phyloP scores from a whole-genome alignment of 2,113 vertebrate species.

The Sinocyclocheilus rhinocerous region DNA sequence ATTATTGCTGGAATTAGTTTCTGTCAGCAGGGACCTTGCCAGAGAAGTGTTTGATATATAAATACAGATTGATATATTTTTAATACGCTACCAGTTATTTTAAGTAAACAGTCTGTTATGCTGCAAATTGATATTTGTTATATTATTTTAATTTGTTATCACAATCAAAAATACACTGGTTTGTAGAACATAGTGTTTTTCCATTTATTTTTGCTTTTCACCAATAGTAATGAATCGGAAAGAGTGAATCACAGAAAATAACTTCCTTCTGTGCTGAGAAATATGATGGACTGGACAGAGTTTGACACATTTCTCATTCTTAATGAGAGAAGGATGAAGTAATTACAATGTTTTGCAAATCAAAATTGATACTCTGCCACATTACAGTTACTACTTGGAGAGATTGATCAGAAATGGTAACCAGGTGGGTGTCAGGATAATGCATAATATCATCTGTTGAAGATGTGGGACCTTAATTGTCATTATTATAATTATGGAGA shows the following conservation, averaged over 20 bases:
- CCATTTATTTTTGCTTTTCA: neutral
- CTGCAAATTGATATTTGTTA: neutral
- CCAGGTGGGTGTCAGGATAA: neutral
- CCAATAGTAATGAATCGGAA: neutral
- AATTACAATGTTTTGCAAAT: neutral
- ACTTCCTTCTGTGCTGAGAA: neutral
- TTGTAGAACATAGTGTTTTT: too few species aligned
- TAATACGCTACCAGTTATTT: too few species aligned
- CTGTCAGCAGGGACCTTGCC: too few species aligned
- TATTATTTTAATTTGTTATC: neutral
- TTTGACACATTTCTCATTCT: neutral
- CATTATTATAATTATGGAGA: constrained; percentile 6
- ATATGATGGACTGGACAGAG: neutral
- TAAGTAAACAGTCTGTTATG: neutral
- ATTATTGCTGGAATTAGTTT: too few species aligned
- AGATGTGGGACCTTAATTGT: neutral
- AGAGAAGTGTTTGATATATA: too few species aligned
- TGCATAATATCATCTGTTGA: neutral
- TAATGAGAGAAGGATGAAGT: neutral
- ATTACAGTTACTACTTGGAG: neutral
- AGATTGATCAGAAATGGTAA: neutral
- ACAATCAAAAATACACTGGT: neutral
- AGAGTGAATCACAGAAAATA: neutral
- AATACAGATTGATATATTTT: too few species aligned
- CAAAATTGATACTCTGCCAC: neutral